Conservation (phyloP, 2,888 invertebrate species). For the Sphecodes monilicornis region DNA sequence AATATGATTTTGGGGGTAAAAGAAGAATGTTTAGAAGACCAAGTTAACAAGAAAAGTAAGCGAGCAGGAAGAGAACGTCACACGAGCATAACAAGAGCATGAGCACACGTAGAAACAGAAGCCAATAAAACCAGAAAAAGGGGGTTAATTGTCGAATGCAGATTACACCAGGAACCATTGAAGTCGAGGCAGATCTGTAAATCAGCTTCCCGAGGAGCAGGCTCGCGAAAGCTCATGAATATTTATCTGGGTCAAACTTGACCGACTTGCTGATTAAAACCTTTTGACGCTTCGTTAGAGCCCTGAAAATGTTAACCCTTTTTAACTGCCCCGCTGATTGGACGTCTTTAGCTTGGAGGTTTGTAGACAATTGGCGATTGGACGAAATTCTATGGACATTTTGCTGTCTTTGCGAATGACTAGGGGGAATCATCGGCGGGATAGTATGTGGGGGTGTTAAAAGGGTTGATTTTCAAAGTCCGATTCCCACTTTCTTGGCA, state of each 20-base stretch:
- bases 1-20: neutral
- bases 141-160: neutral
- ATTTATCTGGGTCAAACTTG: slow-evolving; percentile 71
- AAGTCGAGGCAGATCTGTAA: neutral
- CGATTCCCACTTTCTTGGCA: slow-evolving; percentile 10
- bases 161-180: neutral
- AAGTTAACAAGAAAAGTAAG: neutral
- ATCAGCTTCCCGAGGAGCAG: neutral
- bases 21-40: neutral
- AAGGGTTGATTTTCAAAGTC: neutral
- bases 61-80: neutral
- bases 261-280: slow-evolving; percentile 62
- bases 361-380: slow-evolving; percentile 2
- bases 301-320: slow-evolving; percentile 35
- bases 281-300: slow-evolving; percentile 70
- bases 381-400: neutral
- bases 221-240: slow-evolving; percentile 61
- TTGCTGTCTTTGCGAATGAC: neutral
- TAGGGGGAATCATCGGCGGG: neutral
- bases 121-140: neutral
- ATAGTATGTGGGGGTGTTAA: neutral
- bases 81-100: neutral
- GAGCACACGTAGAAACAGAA: neutral
- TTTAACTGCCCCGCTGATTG: slow-evolving; percentile 61
- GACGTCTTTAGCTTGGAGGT: slow-evolving; percentile 35